Evolutionary conservation across 2,888 invertebrate genomes (phyloP).

Genomic region (Meandrusa payeni): DNA sequence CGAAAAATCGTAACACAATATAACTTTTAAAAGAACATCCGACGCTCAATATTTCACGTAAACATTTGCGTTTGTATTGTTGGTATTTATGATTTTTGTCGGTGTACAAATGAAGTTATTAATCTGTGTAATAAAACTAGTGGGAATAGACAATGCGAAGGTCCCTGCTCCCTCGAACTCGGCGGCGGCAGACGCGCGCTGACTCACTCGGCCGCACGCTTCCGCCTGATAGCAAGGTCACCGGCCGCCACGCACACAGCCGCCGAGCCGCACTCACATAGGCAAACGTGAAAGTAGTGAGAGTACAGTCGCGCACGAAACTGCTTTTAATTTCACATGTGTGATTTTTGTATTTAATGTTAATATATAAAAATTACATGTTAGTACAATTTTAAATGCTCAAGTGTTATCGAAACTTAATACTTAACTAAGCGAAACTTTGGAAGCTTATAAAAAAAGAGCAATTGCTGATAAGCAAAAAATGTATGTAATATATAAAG

Average conservation of each 20-base stretch:
- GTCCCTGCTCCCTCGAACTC: slow-evolving; percentile 61
- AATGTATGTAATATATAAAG: too few species aligned
- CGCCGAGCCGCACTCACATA: slow-evolving; percentile 35
- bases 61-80: too few species aligned
- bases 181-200: slow-evolving; percentile 63
- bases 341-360: neutral
- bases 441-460: too few species aligned
- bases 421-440: too few species aligned
- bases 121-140: slow-evolving; percentile 26
- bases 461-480: too few species aligned
- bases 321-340: slow-evolving; percentile 6
- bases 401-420: too few species aligned
- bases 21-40: too few species aligned
- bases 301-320: slow-evolving; percentile 59
- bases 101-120: slow-evolving; percentile 4
- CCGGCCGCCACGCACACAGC: slow-evolving; percentile 66
- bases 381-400: too few species aligned
- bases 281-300: slow-evolving; percentile 67
- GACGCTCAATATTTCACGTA: too few species aligned
- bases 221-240: slow-evolving; percentile 81
- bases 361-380: too few species aligned
- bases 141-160: slow-evolving; percentile 47
- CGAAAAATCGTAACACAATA: too few species aligned
- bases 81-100: too few species aligned
- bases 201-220: slow-evolving; percentile 73